Base-by-base conservation (phyloP, 2,797 vertebrate species). In the Galago senegalensis region DNA sequence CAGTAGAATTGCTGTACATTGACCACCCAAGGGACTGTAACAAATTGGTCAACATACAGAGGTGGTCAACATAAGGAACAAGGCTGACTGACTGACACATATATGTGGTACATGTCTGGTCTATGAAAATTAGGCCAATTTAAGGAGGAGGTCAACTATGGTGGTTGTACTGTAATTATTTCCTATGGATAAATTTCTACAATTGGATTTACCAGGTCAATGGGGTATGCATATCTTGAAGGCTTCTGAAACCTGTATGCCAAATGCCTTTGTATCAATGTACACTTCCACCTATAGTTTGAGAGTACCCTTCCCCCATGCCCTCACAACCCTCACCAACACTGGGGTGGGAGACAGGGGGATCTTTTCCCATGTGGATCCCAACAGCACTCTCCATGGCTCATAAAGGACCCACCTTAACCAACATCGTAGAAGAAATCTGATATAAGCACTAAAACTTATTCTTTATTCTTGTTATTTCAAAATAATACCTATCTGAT, bases 401-500 rank as follows among this genome's bases (percentile, higher is more conserved):
- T 81, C 79, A 75, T 63, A 89, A 93, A 89, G 72, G n/a, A 29
- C 23, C 65, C 84, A n/a, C 23, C 20, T 34, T 77, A 77, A 61
- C 34, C n/a, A 83, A 79, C 14, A 56, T 92, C 61, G 70, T 60
- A 60, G 29, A 91, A 61, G 80, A 53, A 90, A 86, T 65, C 25
- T 77, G 34, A 72, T 31, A 77, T 16, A 87, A 89, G 40, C 37
- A 79, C 31, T 89, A 70, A 83, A 93, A 53, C 29, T 27, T 91
- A 58, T 69, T 72, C 5, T 81, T 91, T 75, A 23, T 85, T 86
- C 61, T 82, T 61, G 29, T 53, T 86, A 77, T 37, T 90, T 80
- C 70, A 87, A 69, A 92, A 16, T 37, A 75, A 73, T 87, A 67
- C 40, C 23, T 82, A 70, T 60, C 10, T 23, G 67, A 85, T 56